These are phyloP conservation scores for Apostichopus japonicus DNA, from an alignment of 35 echinoderm and acorn worm species.

Conservation along the genomic window DNA sequence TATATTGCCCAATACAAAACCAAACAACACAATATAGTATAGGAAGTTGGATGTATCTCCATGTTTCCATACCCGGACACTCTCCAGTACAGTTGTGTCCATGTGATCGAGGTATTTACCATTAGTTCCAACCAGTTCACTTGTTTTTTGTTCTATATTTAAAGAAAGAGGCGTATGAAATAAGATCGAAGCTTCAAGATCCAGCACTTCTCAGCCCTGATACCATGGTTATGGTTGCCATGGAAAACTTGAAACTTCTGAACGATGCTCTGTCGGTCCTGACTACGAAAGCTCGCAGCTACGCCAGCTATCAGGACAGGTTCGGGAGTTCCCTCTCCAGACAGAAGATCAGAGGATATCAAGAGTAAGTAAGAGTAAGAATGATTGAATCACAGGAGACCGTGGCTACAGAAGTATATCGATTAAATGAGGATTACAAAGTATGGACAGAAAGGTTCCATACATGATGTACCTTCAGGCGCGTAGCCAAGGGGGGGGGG, in stretches of 20 bases:
- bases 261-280: constrained; percentile 76
- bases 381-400: background rate
- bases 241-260: constrained; percentile 90
- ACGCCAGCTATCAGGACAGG: constrained; percentile 96
- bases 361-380: constrained; percentile 23
- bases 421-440: no score
- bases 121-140: no score
- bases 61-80: no score
- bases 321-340: constrained; percentile 95
- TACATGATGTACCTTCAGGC: background rate
- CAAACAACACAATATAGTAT: no score
- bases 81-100: no score
- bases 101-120: no score
- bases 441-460: no score
- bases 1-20: no score
- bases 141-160: background rate
- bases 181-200: constrained; percentile 73
- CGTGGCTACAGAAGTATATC: no score
- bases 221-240: constrained; percentile 87
- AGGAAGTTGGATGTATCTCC: no score
- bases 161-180: constrained; percentile 88
- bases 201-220: constrained; percentile 86
- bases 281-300: constrained; percentile 85
- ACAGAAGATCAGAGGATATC: constrained; percentile 63
- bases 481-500: no score